Evolutionary conservation across 2,888 invertebrate genomes (phyloP).

Genomic region (Nymphalis polychloros): DNA sequence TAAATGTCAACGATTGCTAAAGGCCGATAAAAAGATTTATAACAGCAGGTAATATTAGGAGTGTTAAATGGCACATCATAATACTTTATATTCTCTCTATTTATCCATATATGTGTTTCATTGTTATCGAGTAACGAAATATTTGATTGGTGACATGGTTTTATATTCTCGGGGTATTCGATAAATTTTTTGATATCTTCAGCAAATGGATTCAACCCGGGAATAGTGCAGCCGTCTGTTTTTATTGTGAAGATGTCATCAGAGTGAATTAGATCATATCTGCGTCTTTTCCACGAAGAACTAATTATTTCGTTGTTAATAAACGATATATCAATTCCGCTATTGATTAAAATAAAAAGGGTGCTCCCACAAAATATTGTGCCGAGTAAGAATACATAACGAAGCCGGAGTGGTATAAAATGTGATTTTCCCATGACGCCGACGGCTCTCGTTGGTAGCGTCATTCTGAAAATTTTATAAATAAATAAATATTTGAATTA

Average conservation of each 20-base stretch:
- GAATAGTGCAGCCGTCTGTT: constrained; percentile 86
- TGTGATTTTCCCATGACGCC: constrained; percentile 41
- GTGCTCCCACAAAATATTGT: constrained; percentile 63
- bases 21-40: constrained; percentile 81
- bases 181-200: constrained; percentile 79
- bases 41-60: constrained; percentile 82
- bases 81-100: constrained; percentile 65
- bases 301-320: constrained; percentile 51
- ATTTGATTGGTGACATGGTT: constrained; percentile 76
- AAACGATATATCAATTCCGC: constrained; percentile 56
- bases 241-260: constrained; percentile 77
- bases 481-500: not conserved
- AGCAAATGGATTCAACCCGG: constrained; percentile 84
- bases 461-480: constrained; percentile 62
- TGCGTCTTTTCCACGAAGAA: constrained; percentile 46
- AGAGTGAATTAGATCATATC: constrained; percentile 44
- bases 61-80: constrained; percentile 70
- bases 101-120: constrained; percentile 81
- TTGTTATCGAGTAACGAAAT: constrained; percentile 82
- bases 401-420: constrained; percentile 54
- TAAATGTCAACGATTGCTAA: constrained; percentile 68
- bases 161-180: constrained; percentile 67
- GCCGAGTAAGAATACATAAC: constrained; percentile 63
- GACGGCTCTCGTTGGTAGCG: constrained; percentile 45
- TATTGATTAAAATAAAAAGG: constrained; percentile 61